Conservation (phyloP, 1,140 invertebrate genomes). For the Bemisia tabaci region DNA sequence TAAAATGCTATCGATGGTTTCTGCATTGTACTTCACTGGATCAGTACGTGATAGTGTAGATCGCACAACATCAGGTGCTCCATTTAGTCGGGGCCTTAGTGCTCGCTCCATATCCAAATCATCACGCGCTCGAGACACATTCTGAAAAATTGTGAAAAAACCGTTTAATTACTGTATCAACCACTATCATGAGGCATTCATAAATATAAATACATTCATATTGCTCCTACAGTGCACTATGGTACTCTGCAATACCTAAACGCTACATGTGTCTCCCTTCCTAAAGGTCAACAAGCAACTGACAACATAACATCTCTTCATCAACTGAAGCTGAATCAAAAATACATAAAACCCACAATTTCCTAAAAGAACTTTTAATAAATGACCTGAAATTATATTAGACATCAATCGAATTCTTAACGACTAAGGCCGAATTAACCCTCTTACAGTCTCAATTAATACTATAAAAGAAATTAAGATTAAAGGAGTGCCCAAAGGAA, state of each 20-base stretch:
- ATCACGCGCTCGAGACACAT: constrained; percentile 51
- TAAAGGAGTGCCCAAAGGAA: too few species aligned
- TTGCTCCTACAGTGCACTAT: background rate
- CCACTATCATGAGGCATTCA: background rate
- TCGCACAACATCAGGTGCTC: constrained; percentile 69
- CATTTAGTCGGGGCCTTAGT: constrained; percentile 44
- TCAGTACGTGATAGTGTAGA: constrained; percentile 54
- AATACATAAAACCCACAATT: too few species aligned
- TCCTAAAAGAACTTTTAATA: too few species aligned
- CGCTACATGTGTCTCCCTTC: too few species aligned
- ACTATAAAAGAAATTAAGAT: too few species aligned
- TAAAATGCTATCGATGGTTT: constrained; percentile 69
- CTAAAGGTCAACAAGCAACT: background rate
- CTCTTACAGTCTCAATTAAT: too few species aligned
- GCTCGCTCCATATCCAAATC: constrained; percentile 75
- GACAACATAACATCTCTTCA: background rate
- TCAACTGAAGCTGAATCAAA: background rate
- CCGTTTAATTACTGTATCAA: too few species aligned
- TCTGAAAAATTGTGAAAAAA: constrained; percentile 30
- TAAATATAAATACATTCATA: background rate
- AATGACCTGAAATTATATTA: too few species aligned
- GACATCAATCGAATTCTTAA: too few species aligned
- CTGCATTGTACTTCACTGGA: constrained; percentile 47
- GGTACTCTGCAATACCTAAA: too few species aligned
- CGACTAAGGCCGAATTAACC: too few species aligned